Evolutionary conservation across 1,140 invertebrate species (phyloP).

Genomic region (Ceratitis capitata): DNA sequence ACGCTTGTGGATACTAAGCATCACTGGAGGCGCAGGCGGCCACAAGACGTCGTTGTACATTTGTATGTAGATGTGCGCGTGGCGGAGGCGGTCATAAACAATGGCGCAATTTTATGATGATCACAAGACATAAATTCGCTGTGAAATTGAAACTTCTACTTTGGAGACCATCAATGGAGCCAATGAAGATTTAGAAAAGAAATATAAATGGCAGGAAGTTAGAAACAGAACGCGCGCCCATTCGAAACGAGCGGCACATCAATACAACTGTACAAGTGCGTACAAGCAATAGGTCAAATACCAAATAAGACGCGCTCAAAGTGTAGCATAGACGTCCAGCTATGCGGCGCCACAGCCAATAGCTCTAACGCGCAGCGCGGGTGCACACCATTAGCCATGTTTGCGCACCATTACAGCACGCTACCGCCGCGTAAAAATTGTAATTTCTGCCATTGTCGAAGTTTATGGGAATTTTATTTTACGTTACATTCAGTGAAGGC

Average conservation of each 20-base stretch:
- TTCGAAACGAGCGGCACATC: neutral
- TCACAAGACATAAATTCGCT: constrained; percentile 41
- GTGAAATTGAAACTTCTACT: constrained; percentile 39
- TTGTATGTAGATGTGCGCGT: neutral
- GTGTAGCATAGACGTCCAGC: neutral
- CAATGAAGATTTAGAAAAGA: neutral
- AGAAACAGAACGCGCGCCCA: neutral
- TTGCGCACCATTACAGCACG: neutral
- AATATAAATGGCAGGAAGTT: neutral
- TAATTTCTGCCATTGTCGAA: neutral
- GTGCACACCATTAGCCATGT: neutral
- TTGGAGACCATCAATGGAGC: neutral
- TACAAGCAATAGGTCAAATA: neutral
- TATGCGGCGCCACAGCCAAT: neutral
- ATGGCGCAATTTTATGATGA: constrained; percentile 37
- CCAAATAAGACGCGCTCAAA: neutral
- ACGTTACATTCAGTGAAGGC: neutral
- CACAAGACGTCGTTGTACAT: neutral
- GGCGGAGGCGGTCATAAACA: neutral
- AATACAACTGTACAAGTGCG: neutral
- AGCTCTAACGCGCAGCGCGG: neutral
- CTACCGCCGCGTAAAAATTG: neutral
- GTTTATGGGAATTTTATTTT: constrained; percentile 18
- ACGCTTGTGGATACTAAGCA: too few relatives aligned
- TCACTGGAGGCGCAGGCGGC: neutral